These are phyloP conservation scores for Euwallacea similis DNA, from an alignment of 1,140 invertebrate species.

Conservation along the genomic window DNA sequence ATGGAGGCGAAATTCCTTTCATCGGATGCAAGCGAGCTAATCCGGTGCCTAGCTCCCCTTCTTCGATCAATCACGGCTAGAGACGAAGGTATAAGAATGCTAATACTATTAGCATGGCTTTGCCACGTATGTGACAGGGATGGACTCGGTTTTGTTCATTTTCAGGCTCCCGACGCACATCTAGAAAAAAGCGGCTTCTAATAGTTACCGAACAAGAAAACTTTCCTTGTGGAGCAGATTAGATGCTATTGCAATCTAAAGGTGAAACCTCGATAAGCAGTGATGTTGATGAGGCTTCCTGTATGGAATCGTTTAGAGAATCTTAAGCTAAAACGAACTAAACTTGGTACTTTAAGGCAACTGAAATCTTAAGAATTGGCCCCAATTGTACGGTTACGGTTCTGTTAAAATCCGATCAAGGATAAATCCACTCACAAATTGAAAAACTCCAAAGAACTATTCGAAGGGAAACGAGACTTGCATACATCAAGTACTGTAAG, in stretches of 20 bases:
- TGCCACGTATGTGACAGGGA: constrained; percentile 15
- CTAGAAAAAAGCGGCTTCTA: no score
- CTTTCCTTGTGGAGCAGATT: no score
- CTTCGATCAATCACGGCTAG: constrained; percentile 43
- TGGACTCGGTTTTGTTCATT: neutral
- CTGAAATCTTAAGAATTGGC: no score
- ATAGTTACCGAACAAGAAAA: no score
- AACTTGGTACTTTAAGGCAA: no score
- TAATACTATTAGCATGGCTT: constrained; percentile 45
- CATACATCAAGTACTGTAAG: constrained; percentile 35
- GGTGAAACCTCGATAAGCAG: no score
- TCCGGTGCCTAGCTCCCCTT: constrained; percentile 34
- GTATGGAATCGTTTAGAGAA: no score
- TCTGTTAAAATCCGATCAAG: constrained; percentile 44
- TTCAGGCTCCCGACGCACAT: no score
- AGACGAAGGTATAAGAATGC: constrained; percentile 43
- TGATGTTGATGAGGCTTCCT: no score
- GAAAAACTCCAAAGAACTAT: constrained; percentile 45
- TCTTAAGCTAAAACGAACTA: no score
- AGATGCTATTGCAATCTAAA: no score
- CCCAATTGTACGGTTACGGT: constrained; percentile 17
- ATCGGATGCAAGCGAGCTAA: constrained; percentile 37
- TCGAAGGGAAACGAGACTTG: constrained; percentile 44
- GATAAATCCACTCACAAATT: constrained; percentile 49
- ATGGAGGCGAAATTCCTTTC: constrained; percentile 40